These are phyloP conservation scores for Zaprionus taronus DNA, from an alignment of 1,140 invertebrate species.

Conservation along the genomic window DNA sequence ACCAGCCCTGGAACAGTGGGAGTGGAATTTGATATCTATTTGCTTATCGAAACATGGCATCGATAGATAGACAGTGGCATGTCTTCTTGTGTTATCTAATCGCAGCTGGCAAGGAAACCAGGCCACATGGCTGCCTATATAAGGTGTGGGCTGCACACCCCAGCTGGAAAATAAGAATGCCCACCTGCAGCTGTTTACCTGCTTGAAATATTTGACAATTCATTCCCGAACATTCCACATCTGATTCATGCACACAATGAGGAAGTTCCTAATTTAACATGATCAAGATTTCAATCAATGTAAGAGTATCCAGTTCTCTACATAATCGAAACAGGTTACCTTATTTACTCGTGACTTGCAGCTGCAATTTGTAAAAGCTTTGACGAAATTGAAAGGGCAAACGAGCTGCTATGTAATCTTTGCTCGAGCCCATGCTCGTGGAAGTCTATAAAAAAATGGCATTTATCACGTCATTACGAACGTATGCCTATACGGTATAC, in stretches of 20 bases:
- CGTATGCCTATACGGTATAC: neutral
- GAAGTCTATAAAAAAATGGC: slow-evolving; percentile 20
- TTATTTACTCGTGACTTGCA: slow-evolving; percentile 10
- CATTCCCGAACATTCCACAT: neutral
- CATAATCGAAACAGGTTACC: neutral
- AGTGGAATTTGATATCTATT: neutral
- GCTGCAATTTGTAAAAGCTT: slow-evolving; percentile 29
- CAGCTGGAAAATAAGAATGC: neutral
- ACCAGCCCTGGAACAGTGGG: neutral
- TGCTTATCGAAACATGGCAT: slow-evolving; percentile 10
- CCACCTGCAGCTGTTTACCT: neutral
- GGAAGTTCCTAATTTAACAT: neutral
- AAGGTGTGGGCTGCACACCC: neutral
- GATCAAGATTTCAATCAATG: neutral
- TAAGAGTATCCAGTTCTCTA: neutral
- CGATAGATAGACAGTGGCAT: slow-evolving; percentile 1
- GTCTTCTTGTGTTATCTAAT: slow-evolving; percentile 28
- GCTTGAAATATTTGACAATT: neutral
- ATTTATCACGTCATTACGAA: slow-evolving; percentile 21
- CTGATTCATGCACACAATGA: neutral
- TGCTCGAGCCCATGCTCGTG: slow-evolving; percentile 8
- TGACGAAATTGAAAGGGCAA: slow-evolving; percentile 29
- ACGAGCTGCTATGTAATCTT: slow-evolving; percentile 1
- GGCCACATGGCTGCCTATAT: neutral
- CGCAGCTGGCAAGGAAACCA: neutral